Percentiles rank a stretch among this genome's conserved stretches.
Conservation (phyloP, 2,797 vertebrate species). For the Coccyzus lansbergi region DNA sequence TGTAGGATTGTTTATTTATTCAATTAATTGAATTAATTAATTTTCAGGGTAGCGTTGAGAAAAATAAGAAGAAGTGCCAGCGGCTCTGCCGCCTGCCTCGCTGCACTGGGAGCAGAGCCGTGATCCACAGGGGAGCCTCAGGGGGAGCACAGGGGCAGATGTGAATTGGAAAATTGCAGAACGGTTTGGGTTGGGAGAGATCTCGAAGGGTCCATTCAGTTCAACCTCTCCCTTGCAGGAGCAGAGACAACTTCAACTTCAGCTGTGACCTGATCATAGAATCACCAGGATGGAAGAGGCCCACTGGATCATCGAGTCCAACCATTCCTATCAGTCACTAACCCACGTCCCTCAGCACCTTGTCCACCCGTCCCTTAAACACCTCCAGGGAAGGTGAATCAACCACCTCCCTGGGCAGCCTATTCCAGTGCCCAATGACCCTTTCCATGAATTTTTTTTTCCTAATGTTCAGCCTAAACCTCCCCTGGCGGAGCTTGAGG, state of each 20-base stretch:
- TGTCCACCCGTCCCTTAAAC: too few species aligned
- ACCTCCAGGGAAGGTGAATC: too few species aligned
- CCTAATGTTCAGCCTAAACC: too few species aligned
- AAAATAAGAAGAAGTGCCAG: background rate
- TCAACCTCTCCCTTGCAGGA: background rate
- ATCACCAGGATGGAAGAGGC: too few species aligned
- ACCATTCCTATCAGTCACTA: too few species aligned
- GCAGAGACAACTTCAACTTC: background rate
- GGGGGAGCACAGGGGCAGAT: background rate
- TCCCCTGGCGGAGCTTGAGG: too few species aligned
- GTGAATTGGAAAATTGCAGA: background rate
- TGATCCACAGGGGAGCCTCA: rapidly evolving
- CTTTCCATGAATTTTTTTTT: too few species aligned
- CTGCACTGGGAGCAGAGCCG: background rate
- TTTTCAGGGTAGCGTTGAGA: conserved; percentile 17
- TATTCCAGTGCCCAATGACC: too few species aligned
- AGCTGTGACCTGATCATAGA: background rate
- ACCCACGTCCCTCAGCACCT: too few species aligned
- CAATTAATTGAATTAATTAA: conserved; percentile 54
- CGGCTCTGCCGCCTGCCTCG: background rate
- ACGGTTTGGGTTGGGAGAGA: background rate
- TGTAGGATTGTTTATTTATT: conserved; percentile 38
- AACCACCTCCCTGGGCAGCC: too few species aligned
- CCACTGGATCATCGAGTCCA: too few species aligned
- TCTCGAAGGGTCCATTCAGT: rapidly evolving